Conservation (phyloP, 2,797 vertebrate genomes). For the Tauraco hartlaubi region DNA sequence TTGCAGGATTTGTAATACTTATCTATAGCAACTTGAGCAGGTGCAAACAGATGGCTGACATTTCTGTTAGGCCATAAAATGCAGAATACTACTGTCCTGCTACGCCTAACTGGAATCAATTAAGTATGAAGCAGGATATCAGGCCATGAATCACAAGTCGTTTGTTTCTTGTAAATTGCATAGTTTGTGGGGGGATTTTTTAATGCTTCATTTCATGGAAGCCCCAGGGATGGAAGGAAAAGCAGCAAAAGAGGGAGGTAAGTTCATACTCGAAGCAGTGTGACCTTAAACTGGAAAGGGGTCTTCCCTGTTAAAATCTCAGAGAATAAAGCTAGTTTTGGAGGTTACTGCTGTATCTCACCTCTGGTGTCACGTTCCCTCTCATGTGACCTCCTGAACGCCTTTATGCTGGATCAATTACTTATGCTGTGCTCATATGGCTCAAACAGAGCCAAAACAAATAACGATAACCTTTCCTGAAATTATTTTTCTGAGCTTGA, state of each 20-base stretch:
- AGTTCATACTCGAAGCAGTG: background rate
- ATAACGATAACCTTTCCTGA: background rate
- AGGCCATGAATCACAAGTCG: conserved; percentile 38
- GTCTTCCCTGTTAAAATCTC: background rate
- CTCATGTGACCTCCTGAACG: background rate
- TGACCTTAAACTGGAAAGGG: background rate
- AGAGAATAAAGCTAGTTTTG: background rate
- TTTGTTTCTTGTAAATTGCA: conserved; percentile 38
- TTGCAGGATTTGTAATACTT: conserved; percentile 39
- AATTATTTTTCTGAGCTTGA: background rate
- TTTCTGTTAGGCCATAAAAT: conserved; percentile 65
- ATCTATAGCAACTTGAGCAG: conserved; percentile 48
- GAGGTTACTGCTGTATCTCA: background rate
- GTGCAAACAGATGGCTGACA: conserved; percentile 76
- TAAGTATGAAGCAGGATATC: conserved; percentile 15
- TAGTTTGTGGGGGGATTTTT: background rate
- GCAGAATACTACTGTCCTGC: conserved; percentile 46
- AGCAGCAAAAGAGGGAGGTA: background rate
- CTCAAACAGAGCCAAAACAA: background rate
- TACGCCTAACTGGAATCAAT: conserved; percentile 41
- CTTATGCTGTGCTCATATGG: background rate
- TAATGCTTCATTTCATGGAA: background rate
- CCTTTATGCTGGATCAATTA: background rate
- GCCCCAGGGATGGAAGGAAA: background rate
- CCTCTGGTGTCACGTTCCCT: background rate